Evolutionary conservation across 2,797 vertebrate species (phyloP), one percentile per base, ranked within the genome.

Genomic region (Melanogrammus aeglefinus): DNA sequence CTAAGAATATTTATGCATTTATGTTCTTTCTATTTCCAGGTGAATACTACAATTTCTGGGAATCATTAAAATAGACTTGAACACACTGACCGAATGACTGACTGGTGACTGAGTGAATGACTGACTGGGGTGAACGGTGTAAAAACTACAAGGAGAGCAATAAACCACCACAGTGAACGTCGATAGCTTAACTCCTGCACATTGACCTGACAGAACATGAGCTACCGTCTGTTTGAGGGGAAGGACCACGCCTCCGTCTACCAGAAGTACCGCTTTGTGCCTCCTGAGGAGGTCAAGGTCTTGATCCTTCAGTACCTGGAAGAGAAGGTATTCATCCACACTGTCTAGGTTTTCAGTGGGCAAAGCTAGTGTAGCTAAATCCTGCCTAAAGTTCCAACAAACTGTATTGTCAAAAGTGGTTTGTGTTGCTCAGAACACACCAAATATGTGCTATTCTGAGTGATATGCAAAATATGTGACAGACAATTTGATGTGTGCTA

Each of bases 191-290:
- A 69, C 1, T 24, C 24, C 63, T 69, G 63, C 24, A 27, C n/a
- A 8, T 27, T 69, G 63, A 69, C n/a, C 63, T 13, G 35, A 24
- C 0, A 69, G 31, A 82, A 10, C 31, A 93, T 94, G 94, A 76
- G 92, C 0, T 73, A 88, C 81, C 85, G 80, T 18, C 76, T 94
- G 80, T 94, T 94, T 83, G 93, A 94, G 79, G 93, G 87, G 77
- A 93, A 92, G 84, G 86, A 92, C 35, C 94, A 94, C 66, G 90
- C 94, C 2, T 86, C 89, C 7, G n/a, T 92, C 57, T 94, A 94
- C 83, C 92, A 93, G 63, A 89, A 83, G 80, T 94, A 91, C 78
- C 91, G 92, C 76, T 89, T 92, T 13, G 76, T 70, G 4, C 93
- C 93, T 80, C 92, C 94, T 27, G 82, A 86, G 1, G 86, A 86